Percentiles rank a stretch among this genome's conserved stretches.
Conservation (phyloP, 2,797 vertebrate species). For the Danio aesculapii region DNA sequence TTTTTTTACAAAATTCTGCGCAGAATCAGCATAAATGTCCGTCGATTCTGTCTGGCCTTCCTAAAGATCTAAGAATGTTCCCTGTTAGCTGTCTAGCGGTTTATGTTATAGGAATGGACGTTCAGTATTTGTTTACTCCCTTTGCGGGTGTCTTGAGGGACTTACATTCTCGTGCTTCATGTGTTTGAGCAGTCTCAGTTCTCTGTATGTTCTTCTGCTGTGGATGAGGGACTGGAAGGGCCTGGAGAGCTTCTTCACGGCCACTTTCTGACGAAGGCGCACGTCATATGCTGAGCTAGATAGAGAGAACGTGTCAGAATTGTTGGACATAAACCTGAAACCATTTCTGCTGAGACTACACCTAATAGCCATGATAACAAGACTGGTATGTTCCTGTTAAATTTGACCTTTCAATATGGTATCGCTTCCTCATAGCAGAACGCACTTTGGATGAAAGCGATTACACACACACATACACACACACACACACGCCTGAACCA, state of each 20-base stretch:
- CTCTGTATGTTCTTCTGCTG: slow-evolving; percentile 94
- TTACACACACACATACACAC: neutral
- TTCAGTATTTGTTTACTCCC: neutral
- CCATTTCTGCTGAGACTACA: neutral
- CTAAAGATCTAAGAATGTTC: too few species aligned
- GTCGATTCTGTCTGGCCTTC: too few species aligned
- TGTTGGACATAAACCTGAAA: neutral
- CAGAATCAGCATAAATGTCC: too few species aligned
- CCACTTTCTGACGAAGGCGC: slow-evolving; percentile 86
- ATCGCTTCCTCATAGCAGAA: neutral
- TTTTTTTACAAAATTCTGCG: too few species aligned
- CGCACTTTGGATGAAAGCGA: neutral
- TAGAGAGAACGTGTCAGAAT: slow-evolving; percentile 60
- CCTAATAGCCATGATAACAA: neutral
- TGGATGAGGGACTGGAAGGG: slow-evolving; percentile 97
- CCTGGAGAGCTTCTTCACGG: slow-evolving; percentile 97
- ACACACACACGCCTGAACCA: neutral
- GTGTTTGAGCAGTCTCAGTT: slow-evolving; percentile 95
- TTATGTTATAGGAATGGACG: neutral
- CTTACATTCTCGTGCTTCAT: slow-evolving; percentile 99
- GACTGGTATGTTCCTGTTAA: neutral
- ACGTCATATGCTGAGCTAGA: slow-evolving; percentile 91
- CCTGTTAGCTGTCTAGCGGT: neutral
- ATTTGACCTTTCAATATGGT: slow-evolving; percentile 12
- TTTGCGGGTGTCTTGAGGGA: slow-evolving; percentile 53